Evolutionary conservation across 2,797 vertebrate genomes (phyloP).

Genomic region (Podarcis siculus): DNA sequence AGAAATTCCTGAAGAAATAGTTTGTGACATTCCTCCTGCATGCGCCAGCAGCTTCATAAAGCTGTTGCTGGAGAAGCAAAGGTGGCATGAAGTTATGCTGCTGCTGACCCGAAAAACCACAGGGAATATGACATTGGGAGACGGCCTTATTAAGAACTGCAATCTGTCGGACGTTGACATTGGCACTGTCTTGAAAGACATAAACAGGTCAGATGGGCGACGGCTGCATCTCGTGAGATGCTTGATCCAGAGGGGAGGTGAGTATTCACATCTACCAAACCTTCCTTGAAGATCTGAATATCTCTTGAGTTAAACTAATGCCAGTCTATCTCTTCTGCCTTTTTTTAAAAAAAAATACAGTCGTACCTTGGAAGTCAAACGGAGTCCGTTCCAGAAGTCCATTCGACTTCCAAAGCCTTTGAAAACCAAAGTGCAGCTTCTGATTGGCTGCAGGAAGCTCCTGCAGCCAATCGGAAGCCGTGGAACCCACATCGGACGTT

Average conservation of each 20-base stretch:
- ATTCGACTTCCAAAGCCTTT: too few relatives aligned
- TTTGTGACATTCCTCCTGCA: constrained; percentile 69
- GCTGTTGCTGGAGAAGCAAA: constrained; percentile 74
- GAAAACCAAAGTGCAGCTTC: too few relatives aligned
- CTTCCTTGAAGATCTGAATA: not conserved
- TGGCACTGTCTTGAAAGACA: constrained; percentile 63
- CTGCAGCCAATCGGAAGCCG: too few relatives aligned
- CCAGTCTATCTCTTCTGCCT: not conserved
- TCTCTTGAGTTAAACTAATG: not conserved
- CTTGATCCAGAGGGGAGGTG: constrained; percentile 79
- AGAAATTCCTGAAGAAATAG: constrained; percentile 78
- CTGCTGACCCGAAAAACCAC: constrained; percentile 73
- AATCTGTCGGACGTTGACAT: constrained; percentile 74
- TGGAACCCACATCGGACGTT: too few relatives aligned
- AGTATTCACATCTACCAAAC: constrained; percentile 15
- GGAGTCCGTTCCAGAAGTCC: too few relatives aligned
- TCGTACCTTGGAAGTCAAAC: too few relatives aligned
- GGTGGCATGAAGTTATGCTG: constrained; percentile 77
- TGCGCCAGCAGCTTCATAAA: constrained; percentile 74
- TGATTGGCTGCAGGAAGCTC: too few relatives aligned
- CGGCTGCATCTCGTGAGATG: constrained; percentile 70
- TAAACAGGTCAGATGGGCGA: constrained; percentile 52
- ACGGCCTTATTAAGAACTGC: constrained; percentile 70
- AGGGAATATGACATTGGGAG: constrained; percentile 39
- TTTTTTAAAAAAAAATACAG: not conserved